These are phyloP conservation scores for Nasonia oneida DNA, from an alignment of 2,888 invertebrate genomes.

Conservation along the genomic window DNA sequence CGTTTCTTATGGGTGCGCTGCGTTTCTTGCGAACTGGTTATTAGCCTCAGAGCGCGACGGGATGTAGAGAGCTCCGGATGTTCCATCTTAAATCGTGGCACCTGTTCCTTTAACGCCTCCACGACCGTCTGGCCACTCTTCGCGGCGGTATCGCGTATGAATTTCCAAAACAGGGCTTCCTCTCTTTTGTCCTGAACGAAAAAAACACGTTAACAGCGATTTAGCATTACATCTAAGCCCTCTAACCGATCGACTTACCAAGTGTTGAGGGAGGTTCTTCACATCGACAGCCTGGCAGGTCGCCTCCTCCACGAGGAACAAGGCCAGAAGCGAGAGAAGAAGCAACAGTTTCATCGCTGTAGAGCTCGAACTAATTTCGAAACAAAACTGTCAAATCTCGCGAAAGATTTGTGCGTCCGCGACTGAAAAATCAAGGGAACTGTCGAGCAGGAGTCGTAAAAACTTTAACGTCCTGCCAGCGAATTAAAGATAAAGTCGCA, in stretches of 20 bases:
- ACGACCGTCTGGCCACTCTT: not conserved
- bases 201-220: not conserved
- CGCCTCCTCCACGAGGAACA: not conserved
- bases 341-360: not conserved
- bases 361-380: not conserved
- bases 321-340: not conserved
- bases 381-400: not conserved
- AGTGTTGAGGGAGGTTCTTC: not conserved
- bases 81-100: not conserved
- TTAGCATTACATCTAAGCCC: not conserved
- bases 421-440: not conserved
- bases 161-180: not conserved
- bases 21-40: not conserved
- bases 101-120: not conserved
- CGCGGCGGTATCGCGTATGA: not conserved
- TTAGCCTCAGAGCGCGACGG: not conserved
- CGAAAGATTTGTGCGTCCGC: not conserved
- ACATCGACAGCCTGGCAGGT: not conserved
- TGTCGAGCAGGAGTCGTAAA: not conserved
- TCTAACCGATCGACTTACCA: not conserved
- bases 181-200: not conserved
- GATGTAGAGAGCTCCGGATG: not conserved
- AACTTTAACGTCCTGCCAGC: not conserved
- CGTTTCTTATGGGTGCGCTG: not conserved
- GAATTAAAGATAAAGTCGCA: conserved; percentile 1